Evolutionary conservation across 1,140 invertebrate genomes (phyloP).

Genomic region (Lordiphosa mommai): DNA sequence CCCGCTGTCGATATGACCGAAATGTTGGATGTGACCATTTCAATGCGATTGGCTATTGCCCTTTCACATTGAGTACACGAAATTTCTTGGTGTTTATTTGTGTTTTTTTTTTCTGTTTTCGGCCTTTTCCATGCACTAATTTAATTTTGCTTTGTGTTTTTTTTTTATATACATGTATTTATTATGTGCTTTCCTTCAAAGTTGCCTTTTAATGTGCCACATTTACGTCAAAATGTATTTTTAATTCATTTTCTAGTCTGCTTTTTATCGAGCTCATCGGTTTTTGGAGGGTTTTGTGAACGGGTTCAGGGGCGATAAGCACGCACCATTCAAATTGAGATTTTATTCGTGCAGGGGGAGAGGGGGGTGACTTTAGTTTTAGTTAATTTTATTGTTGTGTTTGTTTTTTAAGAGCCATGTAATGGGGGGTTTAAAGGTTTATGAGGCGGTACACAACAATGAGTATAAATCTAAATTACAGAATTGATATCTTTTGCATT

Average conservation of each 20-base stretch:
- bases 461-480: not conserved
- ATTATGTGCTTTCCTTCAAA: slow-evolving; percentile 57
- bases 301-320: slow-evolving; percentile 52
- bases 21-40: not conserved
- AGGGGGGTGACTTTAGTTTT: slow-evolving; percentile 17
- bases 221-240: slow-evolving; percentile 75
- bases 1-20: too few species aligned
- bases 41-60: slow-evolving; percentile 14
- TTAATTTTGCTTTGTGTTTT: slow-evolving; percentile 10
- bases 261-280: slow-evolving; percentile 67
- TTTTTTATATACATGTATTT: slow-evolving; percentile 67
- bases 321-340: slow-evolving; percentile 69
- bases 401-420: slow-evolving; percentile 42
- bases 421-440: slow-evolving; percentile 57
- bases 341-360: slow-evolving; percentile 50
- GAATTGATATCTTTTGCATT: not conserved
- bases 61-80: slow-evolving; percentile 44
- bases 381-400: slow-evolving; percentile 19
- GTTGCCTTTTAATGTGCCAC: slow-evolving; percentile 65
- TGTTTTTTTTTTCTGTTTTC: slow-evolving; percentile 39
- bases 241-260: slow-evolving; percentile 69
- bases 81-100: slow-evolving; percentile 58
- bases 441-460: slow-evolving; percentile 36
- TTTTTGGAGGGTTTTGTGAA: slow-evolving; percentile 11
- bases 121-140: slow-evolving; percentile 7